Evolutionary conservation across 2,797 vertebrate species (phyloP), one percentile per base, ranked within the genome.

Genomic region (Eospalax fontanierii): DNA sequence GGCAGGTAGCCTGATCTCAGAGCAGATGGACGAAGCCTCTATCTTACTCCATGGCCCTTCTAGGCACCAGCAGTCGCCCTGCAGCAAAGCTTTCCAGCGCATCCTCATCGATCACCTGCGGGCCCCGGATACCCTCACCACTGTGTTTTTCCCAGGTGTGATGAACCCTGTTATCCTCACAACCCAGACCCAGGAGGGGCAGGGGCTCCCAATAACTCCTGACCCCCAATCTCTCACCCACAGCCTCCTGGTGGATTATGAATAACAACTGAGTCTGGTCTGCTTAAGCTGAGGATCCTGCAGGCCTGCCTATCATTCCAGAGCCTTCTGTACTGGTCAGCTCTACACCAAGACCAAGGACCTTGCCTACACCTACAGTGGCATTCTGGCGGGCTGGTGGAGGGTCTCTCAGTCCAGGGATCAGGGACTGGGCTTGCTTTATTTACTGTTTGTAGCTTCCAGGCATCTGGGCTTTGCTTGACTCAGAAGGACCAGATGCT

Each of bases 191-290:
- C 5, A 19, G 65, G 65, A 76, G 63, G 81, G 76, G 81, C 21
- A 54, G 78, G 85, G 54, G n/a, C 9, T 46, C 79, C 33, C 28
- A 12, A 24, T 65, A 71, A 79, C 70, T 74, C 81, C 91, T 97
- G 81, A 97, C 87, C 16, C 80, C 74, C 40, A 84, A 11, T 46
- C 46, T 89, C 66, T 89, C 93, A 96, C 95, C 89, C 66, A 19
- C 98, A 99, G 99, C 99, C 50, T 99, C 99, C 95, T 99, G 99
- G 99, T 99, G 99, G 99, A 99, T 99, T 97, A 99, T 99, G 99
- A 99, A 99, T 98, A 99, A 99, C 97, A 99, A 99, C 98, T 99
- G 99, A 99, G 61, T 57, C 19, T 0, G 40, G 63, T 38, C 83
- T 82, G 68, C 86, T 1, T 68, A 70, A 81, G 33, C 43, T 83